Evolutionary conservation across 2,888 invertebrate species (phyloP), one percentile per base, ranked within the genome.

Genomic region (Dorcus hopei): DNA sequence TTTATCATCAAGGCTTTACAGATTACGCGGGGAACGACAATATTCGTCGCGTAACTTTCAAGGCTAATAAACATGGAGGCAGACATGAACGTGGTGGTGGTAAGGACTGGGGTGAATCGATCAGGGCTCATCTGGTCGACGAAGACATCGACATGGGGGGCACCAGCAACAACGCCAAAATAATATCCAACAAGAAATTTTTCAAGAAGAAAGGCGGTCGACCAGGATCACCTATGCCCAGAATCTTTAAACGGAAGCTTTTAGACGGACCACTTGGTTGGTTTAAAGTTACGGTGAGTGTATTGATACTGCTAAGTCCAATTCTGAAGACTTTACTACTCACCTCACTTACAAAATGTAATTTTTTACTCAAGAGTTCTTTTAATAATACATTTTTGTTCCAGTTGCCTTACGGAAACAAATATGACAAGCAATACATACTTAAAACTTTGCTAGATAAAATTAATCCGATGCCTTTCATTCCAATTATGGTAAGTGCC

Each of bases 371-470:
- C 19, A 9, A 8, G 19, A 7, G 14, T 14, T 39, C 50, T 9
- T n/a, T 48, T 23, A 14, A 9, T 26, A 26, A 23, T 38, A 54
- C 4, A 7, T 16, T 26, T 48, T 33, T 50, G 38, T 38, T 54
- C 50, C 52, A 79, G 77, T 81, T 92, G 66, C 88, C 88, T 3
- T 85, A 84, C 75, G 91, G 90, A 11, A 85, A 86, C 6, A 89
- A 89, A 75, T 90, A 90, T 75, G 86, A 87, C 6, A 91, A 90
- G 74, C 84, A 86, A 41, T 85, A 85, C 38, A 70, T 92, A 5
- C 67, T 89, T 39, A 82, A 83, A 61, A 80, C 84, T 14, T 75
- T 92, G 0, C 71, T 85, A 9, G 83, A 83, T 38, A 83, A 81
- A 52, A 77, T 91, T 11, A 79, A 85, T 1, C 91, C 91, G 1